Conservation (phyloP, 2,797 vertebrate species). For the Lagocephalus sceleratus region DNA sequence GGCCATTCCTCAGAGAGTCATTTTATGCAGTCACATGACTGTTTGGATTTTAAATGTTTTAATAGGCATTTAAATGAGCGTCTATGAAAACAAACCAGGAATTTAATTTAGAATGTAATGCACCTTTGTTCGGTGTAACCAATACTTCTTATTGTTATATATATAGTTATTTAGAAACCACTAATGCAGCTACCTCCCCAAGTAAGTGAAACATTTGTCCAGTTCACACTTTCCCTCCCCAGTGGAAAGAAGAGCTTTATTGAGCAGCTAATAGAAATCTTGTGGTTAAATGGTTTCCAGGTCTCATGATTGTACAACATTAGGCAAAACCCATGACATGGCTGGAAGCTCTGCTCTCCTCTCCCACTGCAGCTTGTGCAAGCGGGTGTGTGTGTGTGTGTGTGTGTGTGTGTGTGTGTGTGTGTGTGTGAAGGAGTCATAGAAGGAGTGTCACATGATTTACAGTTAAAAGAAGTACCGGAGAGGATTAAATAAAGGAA, state of each 20-base stretch:
- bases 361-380: conserved; percentile 6
- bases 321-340: conserved; percentile 59
- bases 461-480: conserved; percentile 2
- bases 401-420: conserved; percentile 15
- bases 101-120: too few species aligned
- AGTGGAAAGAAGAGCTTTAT: conserved; percentile 31
- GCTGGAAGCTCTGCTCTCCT: conserved; percentile 20
- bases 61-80: conserved; percentile 6
- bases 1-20: not conserved
- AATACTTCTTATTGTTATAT: not conserved
- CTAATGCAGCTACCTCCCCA: not conserved
- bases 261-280: conserved; percentile 65
- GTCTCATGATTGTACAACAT: conserved; percentile 62
- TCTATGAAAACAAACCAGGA: not conserved
- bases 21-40: conserved; percentile 2
- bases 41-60: conserved; percentile 11
- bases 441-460: conserved; percentile 49
- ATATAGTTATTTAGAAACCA: not conserved
- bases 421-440: conserved; percentile 12
- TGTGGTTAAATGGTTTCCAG: conserved; percentile 56
- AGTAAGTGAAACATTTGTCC: conserved; percentile 7
- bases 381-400: conserved; percentile 16
- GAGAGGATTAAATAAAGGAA: conserved; percentile 21
- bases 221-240: conserved; percentile 14
- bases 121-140: too few species aligned